Conservation (phyloP, 2,113 vertebrate genomes). For the Syngnathus typhle region DNA sequence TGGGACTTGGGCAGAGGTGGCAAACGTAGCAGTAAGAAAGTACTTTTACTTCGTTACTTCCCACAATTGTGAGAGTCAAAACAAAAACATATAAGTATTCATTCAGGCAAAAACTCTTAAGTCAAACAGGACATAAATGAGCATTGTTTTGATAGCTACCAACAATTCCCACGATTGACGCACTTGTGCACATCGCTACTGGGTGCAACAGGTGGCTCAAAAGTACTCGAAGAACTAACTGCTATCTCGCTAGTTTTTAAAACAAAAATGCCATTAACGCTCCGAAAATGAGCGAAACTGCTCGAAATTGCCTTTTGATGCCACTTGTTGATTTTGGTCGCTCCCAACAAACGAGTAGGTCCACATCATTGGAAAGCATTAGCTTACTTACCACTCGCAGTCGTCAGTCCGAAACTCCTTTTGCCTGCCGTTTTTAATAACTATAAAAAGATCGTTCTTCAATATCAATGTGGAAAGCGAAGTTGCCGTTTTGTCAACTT, state of each 20-base stretch:
- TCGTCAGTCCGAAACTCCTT: conserved; percentile 7
- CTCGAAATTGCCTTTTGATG: not conserved
- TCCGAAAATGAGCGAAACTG: not conserved
- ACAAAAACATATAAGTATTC: no score
- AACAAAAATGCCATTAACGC: not conserved
- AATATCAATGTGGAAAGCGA: conserved; percentile 7
- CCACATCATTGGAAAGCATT: conserved; percentile 10
- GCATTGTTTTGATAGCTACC: not conserved
- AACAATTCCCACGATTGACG: conserved; percentile 7
- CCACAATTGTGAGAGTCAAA: not conserved
- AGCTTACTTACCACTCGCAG: conserved; percentile 46
- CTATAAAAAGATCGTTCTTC: not conserved
- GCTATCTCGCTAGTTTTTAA: not conserved
- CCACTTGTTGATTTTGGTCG: not conserved
- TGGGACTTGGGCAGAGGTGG: not conserved
- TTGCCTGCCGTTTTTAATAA: conserved; percentile 11
- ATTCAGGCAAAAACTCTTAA: not conserved
- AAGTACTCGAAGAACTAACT: conserved; percentile 6
- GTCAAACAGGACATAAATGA: not conserved
- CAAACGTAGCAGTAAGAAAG: not conserved
- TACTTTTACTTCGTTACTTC: not conserved
- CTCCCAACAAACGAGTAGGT: not conserved
- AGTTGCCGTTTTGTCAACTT: conserved; percentile 42
- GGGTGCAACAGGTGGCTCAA: conserved; percentile 53
- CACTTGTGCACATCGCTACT: conserved; percentile 25